Evolutionary conservation across 2,888 invertebrate genomes (phyloP), one percentile per base, ranked within the genome.

Genomic region (Agrotis puta): DNA sequence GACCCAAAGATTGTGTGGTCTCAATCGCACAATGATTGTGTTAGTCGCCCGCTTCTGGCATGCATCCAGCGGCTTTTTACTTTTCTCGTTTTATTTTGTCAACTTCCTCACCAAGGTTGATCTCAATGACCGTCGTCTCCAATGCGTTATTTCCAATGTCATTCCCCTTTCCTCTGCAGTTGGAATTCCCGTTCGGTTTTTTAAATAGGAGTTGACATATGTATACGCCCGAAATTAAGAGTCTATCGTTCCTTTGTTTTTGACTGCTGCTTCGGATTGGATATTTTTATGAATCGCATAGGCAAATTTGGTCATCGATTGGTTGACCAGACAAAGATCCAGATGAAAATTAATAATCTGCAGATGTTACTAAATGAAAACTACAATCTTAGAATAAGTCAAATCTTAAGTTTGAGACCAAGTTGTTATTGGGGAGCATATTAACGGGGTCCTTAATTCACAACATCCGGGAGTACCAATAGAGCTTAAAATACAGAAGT

Each of bases 31-130:
- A 81, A 81, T 84, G 64, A 69, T 69, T 78, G 63, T 64, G 65
- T 64, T 62, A 48, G 64, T 64, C 66, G 33, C 18, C 53, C 67
- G 61, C 22, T 74, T 16, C 82, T 94, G 95, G 95, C 95, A 88
- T 57, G n/a, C 50, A 87, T 93, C 95, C 95, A 95, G 88, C 80
- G 70, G 78, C 83, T 85, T 88, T 90, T 87, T 90, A 91, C 89
- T 92, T 92, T 92, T 90, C 88, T 85, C 80, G 80, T 82, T 87
- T 85, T 90, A 91, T 91, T 93, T 93, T 93, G 93, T 94, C 94
- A 94, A 93, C 92, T 92, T 92, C 88, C 83, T 84, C 82, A 82
- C 83, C 94, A 94, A 93, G 94, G 93, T 91, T 91, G 88, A 81
- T 87, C 84, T 89, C 86, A 92, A 91, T 92, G 90, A 88, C 88